phyloP scores from a whole-genome alignment of 2,113 vertebrate species.

The Microcebus lehilahytsara region DNA sequence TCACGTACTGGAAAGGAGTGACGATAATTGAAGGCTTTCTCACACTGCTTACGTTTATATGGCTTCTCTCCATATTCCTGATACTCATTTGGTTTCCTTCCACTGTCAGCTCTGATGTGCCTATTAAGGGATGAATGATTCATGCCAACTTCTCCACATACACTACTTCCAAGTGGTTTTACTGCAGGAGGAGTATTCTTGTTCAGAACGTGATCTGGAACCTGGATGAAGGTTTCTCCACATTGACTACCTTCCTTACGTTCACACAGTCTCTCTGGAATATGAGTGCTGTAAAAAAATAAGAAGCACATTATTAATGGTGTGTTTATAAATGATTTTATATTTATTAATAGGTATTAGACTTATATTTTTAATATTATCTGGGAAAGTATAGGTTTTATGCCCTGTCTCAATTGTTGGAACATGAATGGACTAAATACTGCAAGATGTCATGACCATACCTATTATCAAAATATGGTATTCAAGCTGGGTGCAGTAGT shows the following conservation, averaged over 20 bases:
- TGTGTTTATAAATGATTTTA: background rate
- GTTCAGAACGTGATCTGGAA: background rate
- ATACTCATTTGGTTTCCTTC: background rate
- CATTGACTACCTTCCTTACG: background rate
- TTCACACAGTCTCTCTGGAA: background rate
- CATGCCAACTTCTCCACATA: background rate
- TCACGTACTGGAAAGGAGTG: conserved; percentile 57
- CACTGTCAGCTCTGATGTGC: conserved; percentile 1
- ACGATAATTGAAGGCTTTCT: conserved; percentile 39
- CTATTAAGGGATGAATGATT: background rate
- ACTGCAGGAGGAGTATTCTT: background rate
- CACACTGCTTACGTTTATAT: conserved; percentile 51
- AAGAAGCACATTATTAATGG: background rate
- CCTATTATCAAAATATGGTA: background rate
- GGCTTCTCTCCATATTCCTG: conserved; percentile 46
- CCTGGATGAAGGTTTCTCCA: background rate
- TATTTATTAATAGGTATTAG: background rate
- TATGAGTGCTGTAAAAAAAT: background rate
- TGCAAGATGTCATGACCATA: background rate
- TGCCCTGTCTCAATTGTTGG: background rate
- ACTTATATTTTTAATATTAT: background rate
- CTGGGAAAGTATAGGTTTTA: background rate
- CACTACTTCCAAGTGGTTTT: background rate
- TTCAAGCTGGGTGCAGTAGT: background rate
- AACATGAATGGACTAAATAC: background rate